Evolutionary conservation across 2,888 invertebrate species (phyloP), one percentile per base, ranked within the genome.

Genomic region (Cloeon dipterum): DNA sequence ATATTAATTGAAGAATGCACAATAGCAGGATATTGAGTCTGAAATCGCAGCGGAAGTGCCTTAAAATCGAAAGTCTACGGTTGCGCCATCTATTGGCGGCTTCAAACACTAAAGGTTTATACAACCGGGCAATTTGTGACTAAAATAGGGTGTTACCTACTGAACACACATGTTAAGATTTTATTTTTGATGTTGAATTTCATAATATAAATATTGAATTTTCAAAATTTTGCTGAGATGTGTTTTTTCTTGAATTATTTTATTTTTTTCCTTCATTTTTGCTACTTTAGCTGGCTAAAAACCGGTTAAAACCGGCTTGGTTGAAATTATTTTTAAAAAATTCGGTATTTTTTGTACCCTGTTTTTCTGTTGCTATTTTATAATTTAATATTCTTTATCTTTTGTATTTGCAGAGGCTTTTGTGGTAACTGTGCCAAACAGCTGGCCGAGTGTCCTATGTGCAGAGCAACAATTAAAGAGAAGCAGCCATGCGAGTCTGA

Each of bases 391-490:
- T 23, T n/a, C n/a, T 29, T 16, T 29, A 5, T 8, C 7, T 29
- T 29, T n/a, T n/a, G 21, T 21, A 10, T 21, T 21, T 8, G 36
- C 59, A 69, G 83, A 58, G 88, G 86, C 26, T 86, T 89, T 59
- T 91, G 91, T 60, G 63, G 65, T 34, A 59, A 66, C 11, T 86
- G 86, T 61, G 72, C 77, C 11, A 62, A 71, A 39, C 77, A 79
- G 52, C 53, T 91, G 45, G 68, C 70, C 44, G 74, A 73, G 46
- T 91, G 91, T 55, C 91, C 91, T 11, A 71, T 89, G 67, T 91
- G 91, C 57, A 69, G 89, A 46, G 65, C 69, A 39, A 57, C 61
- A 34, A 76, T 79, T 46, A 57, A 14, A 7, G 29, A 29, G 29
- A 29, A 14, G 16, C 29, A 29, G 29, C 29, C 29, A n/a, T 29